Percentiles rank a stretch among this genome's conserved stretches.
Conservation (phyloP, 1,140 invertebrate genomes). For the Papilio aristodemus region DNA sequence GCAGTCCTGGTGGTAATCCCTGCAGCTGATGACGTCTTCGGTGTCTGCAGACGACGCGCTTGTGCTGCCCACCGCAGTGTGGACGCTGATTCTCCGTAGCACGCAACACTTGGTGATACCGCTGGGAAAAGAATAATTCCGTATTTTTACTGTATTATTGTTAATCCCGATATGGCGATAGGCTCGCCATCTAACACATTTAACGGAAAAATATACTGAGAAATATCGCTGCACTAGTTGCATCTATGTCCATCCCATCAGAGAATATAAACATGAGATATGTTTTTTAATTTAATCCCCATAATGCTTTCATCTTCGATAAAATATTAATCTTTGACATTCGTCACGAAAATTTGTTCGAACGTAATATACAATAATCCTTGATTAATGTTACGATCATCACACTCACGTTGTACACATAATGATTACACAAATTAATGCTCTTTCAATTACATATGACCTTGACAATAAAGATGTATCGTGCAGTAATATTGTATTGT, state of each 20-base stretch:
- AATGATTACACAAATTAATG: background rate
- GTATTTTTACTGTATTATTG: background rate
- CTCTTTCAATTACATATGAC: background rate
- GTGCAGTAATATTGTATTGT: background rate
- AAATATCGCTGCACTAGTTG: no score
- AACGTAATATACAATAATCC: background rate
- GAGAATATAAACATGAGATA: no score
- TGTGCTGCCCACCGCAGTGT: constrained; percentile 86
- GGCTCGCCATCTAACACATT: no score
- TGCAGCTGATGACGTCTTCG: constrained; percentile 81
- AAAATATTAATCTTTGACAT: no score
- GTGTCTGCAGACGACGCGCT: constrained; percentile 82
- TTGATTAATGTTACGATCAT: background rate
- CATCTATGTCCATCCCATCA: no score
- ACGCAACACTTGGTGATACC: constrained; percentile 84
- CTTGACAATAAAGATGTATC: background rate
- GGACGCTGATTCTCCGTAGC: constrained; percentile 86
- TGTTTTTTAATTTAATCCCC: no score
- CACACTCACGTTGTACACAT: background rate
- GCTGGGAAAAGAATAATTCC: constrained; percentile 69
- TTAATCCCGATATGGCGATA: no score
- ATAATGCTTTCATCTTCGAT: no score
- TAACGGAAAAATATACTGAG: no score
- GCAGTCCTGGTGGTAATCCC: constrained; percentile 75
- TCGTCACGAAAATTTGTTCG: background rate